Base-by-base conservation (phyloP, 2,113 vertebrate species). In the Corythornis vintsioides region DNA sequence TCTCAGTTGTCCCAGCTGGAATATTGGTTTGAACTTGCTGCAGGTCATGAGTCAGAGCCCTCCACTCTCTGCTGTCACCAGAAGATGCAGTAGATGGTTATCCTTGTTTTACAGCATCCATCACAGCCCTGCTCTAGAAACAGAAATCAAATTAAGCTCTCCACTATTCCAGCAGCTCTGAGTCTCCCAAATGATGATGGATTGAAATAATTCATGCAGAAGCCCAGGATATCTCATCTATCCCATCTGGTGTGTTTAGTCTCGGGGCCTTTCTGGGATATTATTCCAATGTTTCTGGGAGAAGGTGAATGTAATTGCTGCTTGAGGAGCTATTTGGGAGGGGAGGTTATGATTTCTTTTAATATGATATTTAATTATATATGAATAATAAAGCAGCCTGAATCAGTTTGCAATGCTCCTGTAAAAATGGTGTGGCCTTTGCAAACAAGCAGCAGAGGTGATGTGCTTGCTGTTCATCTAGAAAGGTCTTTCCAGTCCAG, bases 171-270 rank as follows among this genome's bases (percentile, higher is more conserved):
- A 94, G 88, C 67, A 94, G 79, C 87, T 87, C 89, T 85, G 85
- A 93, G 71, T 94, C 84, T 94, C 92, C 84, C 64, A 95, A 94
- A 94, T 89, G 79, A 93, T 95, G 94, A 96, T 89, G 89, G 82
- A 94, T 93, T 95, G 93, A 94, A 96, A 95, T 94, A 95, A 91
- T 92, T 95, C 82, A 89, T 92, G 66, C 78, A 79, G 89, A 95
- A 94, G 82, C 87, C 71, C 55, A 87, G 87, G 70, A 93, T 91
- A 84, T 92, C 77, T 89, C 89, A 35, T 96, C 77, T 60, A 64
- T 73, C 70, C 93, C 94, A 95, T 96, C 91, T 94, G 93, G 78
- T 94, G 71, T 63, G 40, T 87, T 94, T 89, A 92, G 91, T 89
- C 72, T 91, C 52, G 15, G 47, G 18, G 85, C 92, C 67, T 95